phyloP scores from a whole-genome alignment of 1,140 invertebrate genomes.

The Heliconius eleuchia region DNA sequence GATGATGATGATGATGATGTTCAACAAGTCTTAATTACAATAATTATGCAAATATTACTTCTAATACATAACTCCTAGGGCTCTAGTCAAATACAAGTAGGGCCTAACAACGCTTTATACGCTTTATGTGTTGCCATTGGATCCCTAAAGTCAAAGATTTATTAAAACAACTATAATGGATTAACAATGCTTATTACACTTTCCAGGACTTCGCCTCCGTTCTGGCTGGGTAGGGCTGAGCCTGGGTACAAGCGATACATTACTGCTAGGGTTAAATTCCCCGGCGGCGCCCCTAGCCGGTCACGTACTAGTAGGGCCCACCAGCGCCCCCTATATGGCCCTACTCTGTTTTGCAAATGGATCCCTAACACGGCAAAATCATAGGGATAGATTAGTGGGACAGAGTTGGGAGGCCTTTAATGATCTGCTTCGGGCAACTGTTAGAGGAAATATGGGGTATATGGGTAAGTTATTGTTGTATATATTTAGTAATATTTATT shows the following conservation, averaged over 20 bases:
- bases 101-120: too few relatives aligned
- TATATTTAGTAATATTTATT: neutral
- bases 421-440: constrained; percentile 90
- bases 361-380: constrained; percentile 92
- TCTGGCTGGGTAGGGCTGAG: constrained; percentile 93
- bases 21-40: too few relatives aligned
- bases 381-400: constrained; percentile 88
- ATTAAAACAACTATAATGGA: too few relatives aligned
- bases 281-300: constrained; percentile 87
- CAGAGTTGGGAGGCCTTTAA: constrained; percentile 93
- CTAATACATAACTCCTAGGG: too few relatives aligned
- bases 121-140: too few relatives aligned
- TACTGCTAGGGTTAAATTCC: constrained; percentile 90
- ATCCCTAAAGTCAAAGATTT: too few relatives aligned
- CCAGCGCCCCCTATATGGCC: constrained; percentile 91
- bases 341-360: constrained; percentile 98
- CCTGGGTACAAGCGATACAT: constrained; percentile 95
- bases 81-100: too few relatives aligned
- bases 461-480: constrained; percentile 83
- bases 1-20: too few relatives aligned
- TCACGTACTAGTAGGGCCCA: constrained; percentile 93
- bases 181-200: constrained; percentile 16
- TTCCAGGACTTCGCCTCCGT: constrained; percentile 82
- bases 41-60: too few relatives aligned
- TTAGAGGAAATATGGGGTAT: constrained; percentile 95